Base-by-base conservation (phyloP, 2,797 vertebrate genomes). In the Lophius americanus region DNA sequence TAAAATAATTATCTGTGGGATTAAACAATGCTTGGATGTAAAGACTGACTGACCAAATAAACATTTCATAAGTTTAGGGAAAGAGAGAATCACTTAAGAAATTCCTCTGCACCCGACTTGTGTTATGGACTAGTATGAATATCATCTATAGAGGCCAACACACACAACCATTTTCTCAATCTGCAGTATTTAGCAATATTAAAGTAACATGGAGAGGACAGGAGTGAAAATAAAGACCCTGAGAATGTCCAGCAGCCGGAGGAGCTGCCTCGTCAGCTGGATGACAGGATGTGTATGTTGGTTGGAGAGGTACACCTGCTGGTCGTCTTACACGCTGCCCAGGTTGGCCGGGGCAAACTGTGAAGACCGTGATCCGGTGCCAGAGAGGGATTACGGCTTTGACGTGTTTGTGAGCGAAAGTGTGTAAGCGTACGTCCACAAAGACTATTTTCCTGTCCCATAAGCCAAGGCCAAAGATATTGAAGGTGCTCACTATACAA, bases 401-500 rank as follows among this genome's bases (percentile, higher is more conserved):
- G 60, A 66, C 64, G 2, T 70, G 64, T 75, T 79, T 62, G 61
- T 46, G 48, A 13, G 12, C 52, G 52, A 43, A 39, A 41, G 51
- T 37, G 37, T 48, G 74, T 60, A 41, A 43, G 74, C 79, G 78
- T 74, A 67, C 68, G 57, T 51, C 70, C 70, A 49, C 36, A 68
- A 54, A 54, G 64, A 73, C 63, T 50, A 59, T 84, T 82, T 85
- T 71, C 76, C 66, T 51, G 51, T 69, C 72, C 60, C 38, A 9
- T 73, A 80, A 78, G 57, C 78, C 75, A 77, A 82, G 70, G 73
- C 82, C 76, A 51, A 55, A 61, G 73, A 89, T 73, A 85, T 84
- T 83, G 72, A 90, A 92, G 91, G 89, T 93, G 89, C 77, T 86
- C 79, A 49, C 79, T 77, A 72, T 73, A 64, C 80, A 43, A 43